phyloP scores from a whole-genome alignment of 2,888 invertebrate species.

The Lingula anatina region DNA sequence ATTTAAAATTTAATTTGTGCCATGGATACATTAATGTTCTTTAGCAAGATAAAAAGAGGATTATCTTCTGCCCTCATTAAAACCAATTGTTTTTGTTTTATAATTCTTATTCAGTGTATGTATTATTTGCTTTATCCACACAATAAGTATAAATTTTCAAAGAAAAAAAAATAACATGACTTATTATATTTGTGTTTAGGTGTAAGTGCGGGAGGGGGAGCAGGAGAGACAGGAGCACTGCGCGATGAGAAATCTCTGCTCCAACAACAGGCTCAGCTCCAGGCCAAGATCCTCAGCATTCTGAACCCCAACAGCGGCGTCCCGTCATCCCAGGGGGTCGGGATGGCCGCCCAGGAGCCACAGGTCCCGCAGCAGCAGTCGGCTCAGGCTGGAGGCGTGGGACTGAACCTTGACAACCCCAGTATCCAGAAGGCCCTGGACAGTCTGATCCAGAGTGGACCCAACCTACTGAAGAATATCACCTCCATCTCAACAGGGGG shows the following conservation, averaged over 20 bases:
- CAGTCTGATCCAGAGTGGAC: constrained; percentile 52
- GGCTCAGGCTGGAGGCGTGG: too few relatives aligned
- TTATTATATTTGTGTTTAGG: too few relatives aligned
- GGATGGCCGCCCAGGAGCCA: neutral
- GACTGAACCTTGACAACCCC: constrained; percentile 52
- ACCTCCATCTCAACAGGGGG: constrained; percentile 3
- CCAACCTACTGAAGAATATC: constrained; percentile 47
- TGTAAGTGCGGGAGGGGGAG: too few relatives aligned
- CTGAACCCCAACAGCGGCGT: constrained; percentile 40
- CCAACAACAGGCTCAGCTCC: constrained; percentile 63
- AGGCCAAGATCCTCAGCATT: constrained; percentile 73
- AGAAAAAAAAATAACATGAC: neutral
- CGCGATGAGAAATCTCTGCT: constrained; percentile 7
- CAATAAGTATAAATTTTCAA: neutral
- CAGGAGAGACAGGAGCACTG: neutral
- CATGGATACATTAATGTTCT: neutral
- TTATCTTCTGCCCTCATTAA: neutral
- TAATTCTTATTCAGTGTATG: neutral
- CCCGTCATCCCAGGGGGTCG: neutral
- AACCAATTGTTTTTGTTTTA: neutral
- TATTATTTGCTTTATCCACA: neutral
- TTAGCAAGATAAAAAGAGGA: neutral
- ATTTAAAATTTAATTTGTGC: too few relatives aligned
- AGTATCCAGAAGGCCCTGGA: constrained; percentile 53
- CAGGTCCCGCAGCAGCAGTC: neutral